Evolutionary conservation across 2,888 invertebrate genomes (phyloP).

Genomic region (Diogma glabrata): DNA sequence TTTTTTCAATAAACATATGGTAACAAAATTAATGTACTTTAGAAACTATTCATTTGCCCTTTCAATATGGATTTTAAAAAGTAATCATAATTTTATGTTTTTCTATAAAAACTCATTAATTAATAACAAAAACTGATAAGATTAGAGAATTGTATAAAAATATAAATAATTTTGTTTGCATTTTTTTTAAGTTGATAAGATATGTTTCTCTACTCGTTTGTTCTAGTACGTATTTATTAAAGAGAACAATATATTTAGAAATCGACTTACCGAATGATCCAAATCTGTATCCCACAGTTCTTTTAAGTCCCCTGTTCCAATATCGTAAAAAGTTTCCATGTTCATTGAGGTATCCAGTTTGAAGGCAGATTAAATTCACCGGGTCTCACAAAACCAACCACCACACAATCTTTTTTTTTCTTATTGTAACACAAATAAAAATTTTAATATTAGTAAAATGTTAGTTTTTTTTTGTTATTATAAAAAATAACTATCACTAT

Average conservation of each 20-base stretch:
- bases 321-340: conserved; percentile 68
- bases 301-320: conserved; percentile 59
- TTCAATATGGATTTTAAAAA: no score
- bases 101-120: conserved; percentile 7
- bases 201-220: conserved; percentile 9
- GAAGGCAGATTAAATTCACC: no score
- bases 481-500: no score
- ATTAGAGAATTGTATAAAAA: conserved; percentile 15
- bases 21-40: no score
- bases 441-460: no score
- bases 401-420: no score
- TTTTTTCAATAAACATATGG: no score
- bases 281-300: conserved; percentile 74
- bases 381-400: no score
- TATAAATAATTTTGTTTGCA: conserved; percentile 16
- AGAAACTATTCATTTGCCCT: no score
- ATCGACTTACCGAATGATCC: conserved; percentile 66
- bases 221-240: conserved; percentile 16
- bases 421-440: no score
- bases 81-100: no score
- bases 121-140: conserved; percentile 7
- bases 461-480: no score
- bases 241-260: conserved; percentile 10
- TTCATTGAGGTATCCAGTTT: conserved; percentile 23
- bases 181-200: conserved; percentile 10